phyloP scores from a whole-genome alignment of 30 jellyfish, hydroid and myxozoan species.

The Sanderia malayensis region DNA sequence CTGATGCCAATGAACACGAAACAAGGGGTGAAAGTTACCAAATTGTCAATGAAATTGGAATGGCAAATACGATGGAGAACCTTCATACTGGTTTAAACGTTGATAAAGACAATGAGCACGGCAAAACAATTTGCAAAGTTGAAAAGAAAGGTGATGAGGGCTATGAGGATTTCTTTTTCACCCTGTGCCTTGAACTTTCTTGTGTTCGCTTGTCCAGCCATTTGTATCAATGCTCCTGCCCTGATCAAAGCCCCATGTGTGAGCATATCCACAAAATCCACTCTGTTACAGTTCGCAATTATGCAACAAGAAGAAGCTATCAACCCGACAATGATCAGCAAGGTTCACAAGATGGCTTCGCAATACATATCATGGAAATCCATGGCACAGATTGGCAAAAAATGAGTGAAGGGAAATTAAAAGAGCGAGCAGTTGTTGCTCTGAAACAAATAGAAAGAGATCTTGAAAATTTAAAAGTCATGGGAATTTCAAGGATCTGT shows the following conservation, averaged over 20 bases:
- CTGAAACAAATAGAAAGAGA: conserved; percentile 2
- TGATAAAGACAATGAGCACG: too few species aligned
- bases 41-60: too few species aligned
- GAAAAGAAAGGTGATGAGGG: not conserved
- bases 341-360: not conserved
- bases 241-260: conserved; percentile 20
- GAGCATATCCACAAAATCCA: conserved; percentile 8
- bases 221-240: conserved; percentile 8
- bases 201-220: conserved; percentile 5
- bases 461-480: not conserved
- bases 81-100: too few species aligned
- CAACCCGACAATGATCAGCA: not conserved
- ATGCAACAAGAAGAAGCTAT: not conserved
- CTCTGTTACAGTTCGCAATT: not conserved
- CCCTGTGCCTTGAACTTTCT: not conserved
- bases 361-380: not conserved
- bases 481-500: not conserved
- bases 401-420: not conserved
- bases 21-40: too few species aligned
- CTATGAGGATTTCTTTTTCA: not conserved
- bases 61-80: too few species aligned
- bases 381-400: not conserved
- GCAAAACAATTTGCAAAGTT: too few species aligned
- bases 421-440: conserved; percentile 8
- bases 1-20: too few species aligned